Conservation (phyloP, 2,888 invertebrate species). For the Fragum fragum region DNA sequence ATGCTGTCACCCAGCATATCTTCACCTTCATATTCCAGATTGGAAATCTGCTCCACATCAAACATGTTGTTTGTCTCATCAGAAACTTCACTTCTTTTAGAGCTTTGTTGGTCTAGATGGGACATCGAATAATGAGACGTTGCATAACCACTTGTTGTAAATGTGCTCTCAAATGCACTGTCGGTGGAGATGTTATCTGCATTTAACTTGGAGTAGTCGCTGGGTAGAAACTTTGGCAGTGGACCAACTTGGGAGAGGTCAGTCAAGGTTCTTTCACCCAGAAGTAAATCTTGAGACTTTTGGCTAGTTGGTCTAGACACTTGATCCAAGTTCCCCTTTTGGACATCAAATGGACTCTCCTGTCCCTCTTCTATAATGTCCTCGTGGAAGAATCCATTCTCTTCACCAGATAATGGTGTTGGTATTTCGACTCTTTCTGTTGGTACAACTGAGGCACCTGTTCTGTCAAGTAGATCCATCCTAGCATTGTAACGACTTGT, state of each 20-base stretch:
- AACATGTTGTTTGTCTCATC: conserved; percentile 64
- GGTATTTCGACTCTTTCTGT: conserved; percentile 44
- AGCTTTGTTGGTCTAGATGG: conserved; percentile 55
- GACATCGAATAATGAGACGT: conserved; percentile 59
- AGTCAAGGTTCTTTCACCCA: conserved; percentile 60
- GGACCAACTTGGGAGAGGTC: conserved; percentile 63
- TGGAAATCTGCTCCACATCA: conserved; percentile 60
- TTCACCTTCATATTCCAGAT: conserved; percentile 56
- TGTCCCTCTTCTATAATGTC: conserved; percentile 21
- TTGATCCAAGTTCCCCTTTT: conserved; percentile 40
- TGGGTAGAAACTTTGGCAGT: conserved; percentile 55
- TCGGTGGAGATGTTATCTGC: conserved; percentile 60
- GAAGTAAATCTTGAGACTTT: conserved; percentile 39
- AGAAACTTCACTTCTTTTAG: conserved; percentile 52
- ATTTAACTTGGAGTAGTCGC: conserved; percentile 44
- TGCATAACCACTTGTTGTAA: conserved; percentile 55
- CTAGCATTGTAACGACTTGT: conserved; percentile 58
- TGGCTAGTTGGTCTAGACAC: conserved; percentile 15
- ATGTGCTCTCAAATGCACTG: conserved; percentile 62
- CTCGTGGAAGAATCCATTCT: conserved; percentile 27
- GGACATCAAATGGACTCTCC: conserved; percentile 41
- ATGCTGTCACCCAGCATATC: neutral
- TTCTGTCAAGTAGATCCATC: conserved; percentile 56
- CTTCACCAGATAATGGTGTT: conserved; percentile 50
- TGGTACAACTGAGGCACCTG: conserved; percentile 53